Conservation (phyloP, 2,797 vertebrate species). For the Philypnodon macrostomus region DNA sequence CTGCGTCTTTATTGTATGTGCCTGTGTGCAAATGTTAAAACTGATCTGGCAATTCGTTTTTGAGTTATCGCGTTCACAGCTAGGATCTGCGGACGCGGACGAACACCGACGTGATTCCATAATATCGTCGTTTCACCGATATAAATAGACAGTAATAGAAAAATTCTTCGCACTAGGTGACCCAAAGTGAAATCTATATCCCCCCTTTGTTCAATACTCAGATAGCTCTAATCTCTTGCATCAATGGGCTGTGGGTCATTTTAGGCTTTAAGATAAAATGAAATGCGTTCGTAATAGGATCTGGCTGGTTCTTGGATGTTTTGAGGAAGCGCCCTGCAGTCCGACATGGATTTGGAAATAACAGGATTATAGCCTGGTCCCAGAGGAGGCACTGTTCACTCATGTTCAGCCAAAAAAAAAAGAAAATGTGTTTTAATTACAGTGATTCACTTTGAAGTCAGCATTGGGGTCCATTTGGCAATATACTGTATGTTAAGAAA, state of each 20-base stretch:
- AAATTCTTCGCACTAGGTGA: too few species aligned
- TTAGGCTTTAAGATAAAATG: not conserved
- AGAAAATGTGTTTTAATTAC: conserved; percentile 2
- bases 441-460: not conserved
- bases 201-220: not conserved
- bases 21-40: too few species aligned
- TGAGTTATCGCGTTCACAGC: too few species aligned
- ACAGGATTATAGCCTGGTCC: conserved; percentile 14
- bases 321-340: conserved; percentile 9
- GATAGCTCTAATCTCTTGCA: not conserved
- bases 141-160: too few species aligned
- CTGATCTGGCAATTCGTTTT: too few species aligned
- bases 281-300: conserved; percentile 1
- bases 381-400: conserved; percentile 2
- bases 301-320: not conserved
- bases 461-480: not conserved
- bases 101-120: too few species aligned
- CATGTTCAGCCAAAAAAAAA: not conserved
- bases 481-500: too few species aligned
- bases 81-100: too few species aligned
- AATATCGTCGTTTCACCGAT: not conserved
- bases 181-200: not conserved
- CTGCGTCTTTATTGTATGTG: too few species aligned
- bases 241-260: conserved; percentile 3
- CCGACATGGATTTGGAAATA: conserved; percentile 8